Conservation (phyloP, 2,797 vertebrate species). For the Xenopus petersii region DNA sequence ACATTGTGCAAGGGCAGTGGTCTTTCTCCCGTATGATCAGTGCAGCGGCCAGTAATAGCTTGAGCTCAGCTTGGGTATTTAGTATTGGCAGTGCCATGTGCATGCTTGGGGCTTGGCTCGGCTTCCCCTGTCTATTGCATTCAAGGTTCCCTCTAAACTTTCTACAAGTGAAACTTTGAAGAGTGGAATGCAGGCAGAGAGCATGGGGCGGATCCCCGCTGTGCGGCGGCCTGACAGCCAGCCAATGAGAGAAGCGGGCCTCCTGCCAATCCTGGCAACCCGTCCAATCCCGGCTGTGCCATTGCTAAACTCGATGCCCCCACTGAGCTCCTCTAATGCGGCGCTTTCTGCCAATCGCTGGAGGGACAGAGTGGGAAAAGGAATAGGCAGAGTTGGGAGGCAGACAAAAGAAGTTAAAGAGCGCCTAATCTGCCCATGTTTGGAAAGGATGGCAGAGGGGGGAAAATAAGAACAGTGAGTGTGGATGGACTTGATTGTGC, state of each 20-base stretch:
- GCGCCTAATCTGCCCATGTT: slow-evolving; percentile 87
- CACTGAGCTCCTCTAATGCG: slow-evolving; percentile 91
- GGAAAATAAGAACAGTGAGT: slow-evolving; percentile 74
- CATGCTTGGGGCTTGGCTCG: slow-evolving; percentile 8
- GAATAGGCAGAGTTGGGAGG: slow-evolving; percentile 89
- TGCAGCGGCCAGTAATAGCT: too few relatives aligned
- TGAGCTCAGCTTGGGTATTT: too few relatives aligned
- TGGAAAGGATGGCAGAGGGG: slow-evolving; percentile 67
- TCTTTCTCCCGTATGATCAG: too few relatives aligned
- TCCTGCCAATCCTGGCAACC: slow-evolving; percentile 94
- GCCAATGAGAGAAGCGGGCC: slow-evolving; percentile 89
- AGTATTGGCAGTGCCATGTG: neutral
- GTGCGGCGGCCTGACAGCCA: slow-evolving; percentile 88
- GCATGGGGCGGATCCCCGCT: slow-evolving; percentile 88
- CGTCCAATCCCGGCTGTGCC: slow-evolving; percentile 95
- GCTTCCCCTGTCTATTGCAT: slow-evolving; percentile 33
- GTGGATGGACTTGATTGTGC: slow-evolving; percentile 82
- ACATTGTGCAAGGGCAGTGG: too few relatives aligned
- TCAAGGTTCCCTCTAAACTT: slow-evolving; percentile 51
- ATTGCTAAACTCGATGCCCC: slow-evolving; percentile 88
- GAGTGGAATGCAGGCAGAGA: slow-evolving; percentile 70
- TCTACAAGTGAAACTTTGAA: slow-evolving; percentile 54
- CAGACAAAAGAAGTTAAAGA: slow-evolving; percentile 97
- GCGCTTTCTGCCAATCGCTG: slow-evolving; percentile 96
- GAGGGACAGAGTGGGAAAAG: slow-evolving; percentile 90